Base-by-base conservation (phyloP, 2,888 invertebrate species). In the Venustoraphidia nigricollis region DNA sequence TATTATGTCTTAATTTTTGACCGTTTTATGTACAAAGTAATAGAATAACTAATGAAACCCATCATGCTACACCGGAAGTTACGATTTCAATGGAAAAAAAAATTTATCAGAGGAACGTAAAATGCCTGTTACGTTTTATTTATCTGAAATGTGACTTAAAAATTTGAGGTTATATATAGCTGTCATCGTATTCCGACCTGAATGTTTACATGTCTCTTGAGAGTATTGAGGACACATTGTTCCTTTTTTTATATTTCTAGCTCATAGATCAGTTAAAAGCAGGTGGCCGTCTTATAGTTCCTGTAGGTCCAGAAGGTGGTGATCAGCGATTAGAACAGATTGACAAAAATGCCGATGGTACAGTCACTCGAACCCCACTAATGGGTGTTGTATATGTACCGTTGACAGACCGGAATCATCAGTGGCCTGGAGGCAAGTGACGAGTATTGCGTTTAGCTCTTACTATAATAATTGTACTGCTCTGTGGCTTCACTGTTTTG, bases 351-450 rank as follows among this genome's bases (percentile, higher is more conserved):
- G 63, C 68, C 2, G 83, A 90, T 62, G 96, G 96, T 8, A 72
- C 79, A 36, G 76, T 93, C 5, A 72, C 73, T 17, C 74, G 81
- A 51, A 83, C 81, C 56, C 77, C 79, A 40, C 71, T 98, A 9
- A 94, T 96, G 89, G 90, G 91, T 40, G 98, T 98, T 10, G 86
- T 94, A 56, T 98, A 93, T 64, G 97, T 98, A 36, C 97, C 97
- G 0, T 73, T 98, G 42, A 97, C 97, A 0, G 93, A 93, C 65
- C 80, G 81, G 63, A 75, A 79, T 14, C 71, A 74, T 50, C 86
- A 87, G 61, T 80, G 77, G 76, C 76, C 77, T 44, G 62, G 63
- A 55, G 62, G 62, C 59, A 61, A 65, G 60, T 63, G 59, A 62
- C 68, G 63, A 51, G 49, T 58, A 54, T 46, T 54, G 27, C 27